Conservation (phyloP, 2,888 invertebrate species). For the Spodoptera littoralis region DNA sequence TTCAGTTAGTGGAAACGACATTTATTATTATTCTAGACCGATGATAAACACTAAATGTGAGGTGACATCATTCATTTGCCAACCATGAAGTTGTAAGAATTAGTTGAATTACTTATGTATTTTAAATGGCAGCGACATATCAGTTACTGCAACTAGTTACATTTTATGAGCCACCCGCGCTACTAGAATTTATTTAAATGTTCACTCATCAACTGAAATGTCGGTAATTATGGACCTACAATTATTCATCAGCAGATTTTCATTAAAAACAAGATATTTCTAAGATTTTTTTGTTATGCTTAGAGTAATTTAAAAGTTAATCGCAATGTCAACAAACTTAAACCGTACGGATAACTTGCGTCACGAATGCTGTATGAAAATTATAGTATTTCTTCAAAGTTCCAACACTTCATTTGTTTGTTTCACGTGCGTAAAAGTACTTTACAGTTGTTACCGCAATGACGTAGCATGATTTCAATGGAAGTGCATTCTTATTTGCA, state of each 20-base stretch:
- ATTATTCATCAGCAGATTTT: constrained; percentile 37
- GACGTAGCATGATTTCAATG: constrained; percentile 7
- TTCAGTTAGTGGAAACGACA: constrained; percentile 3
- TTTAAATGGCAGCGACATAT: constrained; percentile 54
- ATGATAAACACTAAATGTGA: constrained; percentile 34
- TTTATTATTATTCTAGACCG: constrained; percentile 20
- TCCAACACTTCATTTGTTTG: too few relatives aligned
- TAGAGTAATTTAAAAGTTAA: too few relatives aligned
- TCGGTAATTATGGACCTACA: constrained; percentile 43
- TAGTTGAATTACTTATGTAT: constrained; percentile 40
- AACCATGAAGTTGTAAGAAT: constrained; percentile 40
- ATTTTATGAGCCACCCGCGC: constrained; percentile 45
- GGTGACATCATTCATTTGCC: constrained; percentile 43
- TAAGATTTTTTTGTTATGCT: constrained; percentile 3
- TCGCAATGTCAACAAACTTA: too few relatives aligned
- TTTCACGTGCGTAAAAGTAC: not conserved
- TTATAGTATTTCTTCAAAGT: too few relatives aligned
- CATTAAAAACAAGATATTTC: constrained; percentile 30
- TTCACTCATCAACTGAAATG: constrained; percentile 45
- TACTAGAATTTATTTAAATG: constrained; percentile 52
- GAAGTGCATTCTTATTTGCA: constrained; percentile 16
- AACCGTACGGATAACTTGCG: too few relatives aligned
- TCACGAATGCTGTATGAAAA: too few relatives aligned
- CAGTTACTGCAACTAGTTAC: constrained; percentile 54
- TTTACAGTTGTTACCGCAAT: not conserved